Conservation (phyloP, 1,140 invertebrate species). For the Cotesia typhae region DNA sequence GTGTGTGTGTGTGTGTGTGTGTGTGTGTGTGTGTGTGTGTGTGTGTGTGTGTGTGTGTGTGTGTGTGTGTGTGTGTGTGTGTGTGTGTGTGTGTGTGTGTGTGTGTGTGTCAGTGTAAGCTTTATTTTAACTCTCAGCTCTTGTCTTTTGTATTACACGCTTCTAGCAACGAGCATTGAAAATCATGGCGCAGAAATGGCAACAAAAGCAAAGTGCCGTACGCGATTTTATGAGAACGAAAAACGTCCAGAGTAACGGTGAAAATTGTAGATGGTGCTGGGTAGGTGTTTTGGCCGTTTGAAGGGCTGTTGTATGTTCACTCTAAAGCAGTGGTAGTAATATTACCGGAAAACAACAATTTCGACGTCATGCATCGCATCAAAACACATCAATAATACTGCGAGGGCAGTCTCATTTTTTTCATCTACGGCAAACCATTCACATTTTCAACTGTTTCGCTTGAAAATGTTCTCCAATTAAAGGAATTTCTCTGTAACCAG, state of each 20-base stretch:
- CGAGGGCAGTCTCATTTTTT: slow-evolving; percentile 45
- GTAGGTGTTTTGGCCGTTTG: slow-evolving; percentile 28
- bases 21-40: too few species aligned
- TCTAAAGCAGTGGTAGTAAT: neutral
- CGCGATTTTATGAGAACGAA: slow-evolving; percentile 29
- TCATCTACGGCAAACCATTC: neutral
- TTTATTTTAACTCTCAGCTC: neutral
- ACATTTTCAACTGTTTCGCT: neutral
- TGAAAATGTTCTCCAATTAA: neutral
- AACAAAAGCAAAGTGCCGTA: slow-evolving; percentile 31
- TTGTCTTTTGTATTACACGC: slow-evolving; percentile 2
- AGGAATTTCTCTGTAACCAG: neutral
- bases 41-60: too few species aligned
- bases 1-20: too few species aligned
- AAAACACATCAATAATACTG: slow-evolving; percentile 41
- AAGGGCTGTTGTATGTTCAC: too few species aligned
- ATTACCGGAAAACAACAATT: slow-evolving; percentile 17
- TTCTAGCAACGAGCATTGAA: slow-evolving; percentile 38
- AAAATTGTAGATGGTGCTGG: slow-evolving; percentile 15
- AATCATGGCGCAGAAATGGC: slow-evolving; percentile 41
- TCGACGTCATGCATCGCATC: neutral
- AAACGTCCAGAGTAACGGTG: slow-evolving; percentile 23
- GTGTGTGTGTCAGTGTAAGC: neutral
- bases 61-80: too few species aligned
- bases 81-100: too few species aligned